Percentiles rank a stretch among this genome's conserved stretches.
Conservation (phyloP, 37 sponge, comb jelly and placozoan species). For the Ianthella basta region DNA sequence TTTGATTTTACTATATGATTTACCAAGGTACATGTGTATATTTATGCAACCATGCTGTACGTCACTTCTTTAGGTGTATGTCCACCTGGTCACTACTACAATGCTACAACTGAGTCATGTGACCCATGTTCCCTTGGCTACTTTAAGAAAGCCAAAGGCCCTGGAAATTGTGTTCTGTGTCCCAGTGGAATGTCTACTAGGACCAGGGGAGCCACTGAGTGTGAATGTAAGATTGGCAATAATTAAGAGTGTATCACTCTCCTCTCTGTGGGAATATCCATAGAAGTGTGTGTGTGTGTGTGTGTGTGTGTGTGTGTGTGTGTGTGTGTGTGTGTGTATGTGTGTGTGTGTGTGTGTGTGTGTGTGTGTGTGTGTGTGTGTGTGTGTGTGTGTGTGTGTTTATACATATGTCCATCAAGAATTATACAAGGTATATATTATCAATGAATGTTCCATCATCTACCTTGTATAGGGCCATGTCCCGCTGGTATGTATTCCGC, state of each 20-base stretch:
- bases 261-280: conserved; percentile 12
- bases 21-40: background rate
- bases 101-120: conserved; percentile 4
- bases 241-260: no score
- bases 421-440: no score
- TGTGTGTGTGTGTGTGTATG: conserved; percentile 14
- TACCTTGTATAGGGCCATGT: background rate
- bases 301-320: background rate
- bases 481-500: conserved; percentile 19
- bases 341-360: conserved; percentile 24
- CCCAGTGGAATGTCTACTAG: conserved; percentile 1
- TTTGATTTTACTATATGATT: no score
- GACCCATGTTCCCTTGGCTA: conserved; percentile 4
- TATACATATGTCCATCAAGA: background rate
- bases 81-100: conserved; percentile 1
- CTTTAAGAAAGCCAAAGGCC: background rate
- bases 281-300: conserved; percentile 18
- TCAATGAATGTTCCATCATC: background rate
- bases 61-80: background rate
- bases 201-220: conserved; percentile 35
- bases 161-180: background rate
- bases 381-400: conserved; percentile 31
- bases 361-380: conserved; percentile 24
- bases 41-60: background rate
- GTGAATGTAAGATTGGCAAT: conserved; percentile 38